Evolutionary conservation across 1,140 invertebrate species (phyloP).

Genomic region (Lineus longissimus): DNA sequence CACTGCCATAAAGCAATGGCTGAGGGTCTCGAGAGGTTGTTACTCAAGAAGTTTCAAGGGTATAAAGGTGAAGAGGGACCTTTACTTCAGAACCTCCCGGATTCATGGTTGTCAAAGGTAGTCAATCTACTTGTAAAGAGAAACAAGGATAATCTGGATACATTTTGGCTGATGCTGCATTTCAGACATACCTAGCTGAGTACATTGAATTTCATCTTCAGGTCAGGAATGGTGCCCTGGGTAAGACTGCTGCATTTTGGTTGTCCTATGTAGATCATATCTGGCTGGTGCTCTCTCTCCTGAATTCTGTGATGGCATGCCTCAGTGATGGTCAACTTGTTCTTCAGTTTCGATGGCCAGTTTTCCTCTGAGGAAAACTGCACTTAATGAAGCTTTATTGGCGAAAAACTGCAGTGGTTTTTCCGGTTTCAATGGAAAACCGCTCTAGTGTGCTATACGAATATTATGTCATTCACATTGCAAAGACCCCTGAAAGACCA

Average conservation of each 20-base stretch:
- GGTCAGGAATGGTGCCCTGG: constrained; percentile 8
- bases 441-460: too few relatives aligned
- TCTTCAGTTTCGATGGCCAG: constrained; percentile 28
- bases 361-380: too few relatives aligned
- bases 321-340: constrained; percentile 18
- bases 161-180: not conserved
- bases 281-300: constrained; percentile 18
- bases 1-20: constrained; percentile 19
- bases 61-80: not conserved
- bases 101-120: not conserved
- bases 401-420: too few relatives aligned
- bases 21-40: constrained; percentile 12
- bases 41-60: constrained; percentile 7
- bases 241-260: constrained; percentile 24
- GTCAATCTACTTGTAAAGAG: not conserved
- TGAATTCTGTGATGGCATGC: constrained; percentile 21
- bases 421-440: too few relatives aligned
- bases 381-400: too few relatives aligned
- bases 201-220: not conserved
- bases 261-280: constrained; percentile 24
- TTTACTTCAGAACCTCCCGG: too few relatives aligned
- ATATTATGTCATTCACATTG: too few relatives aligned
- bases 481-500: too few relatives aligned
- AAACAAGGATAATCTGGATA: not conserved
- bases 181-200: too few relatives aligned